These are phyloP conservation scores for Hylaeus anthracinus DNA, from an alignment of 1,140 invertebrate species.

Conservation along the genomic window DNA sequence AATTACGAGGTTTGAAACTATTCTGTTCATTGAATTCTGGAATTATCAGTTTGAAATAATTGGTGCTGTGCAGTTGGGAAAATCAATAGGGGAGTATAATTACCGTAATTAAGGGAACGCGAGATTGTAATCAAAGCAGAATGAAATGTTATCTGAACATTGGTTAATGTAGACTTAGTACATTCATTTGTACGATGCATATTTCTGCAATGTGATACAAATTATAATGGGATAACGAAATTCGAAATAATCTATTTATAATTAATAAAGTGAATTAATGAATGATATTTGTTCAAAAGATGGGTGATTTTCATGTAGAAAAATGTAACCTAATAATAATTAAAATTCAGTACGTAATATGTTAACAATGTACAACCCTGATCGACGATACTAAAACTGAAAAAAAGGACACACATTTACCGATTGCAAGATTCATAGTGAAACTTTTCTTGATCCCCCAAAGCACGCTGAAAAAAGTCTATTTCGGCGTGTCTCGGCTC, in stretches of 20 bases:
- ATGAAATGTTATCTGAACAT: background rate
- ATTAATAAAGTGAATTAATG: background rate
- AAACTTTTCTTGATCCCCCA: background rate
- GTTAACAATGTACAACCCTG: background rate
- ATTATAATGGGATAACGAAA: background rate
- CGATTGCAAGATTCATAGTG: background rate
- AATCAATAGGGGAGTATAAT: slow-evolving; percentile 25
- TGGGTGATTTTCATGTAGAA: background rate
- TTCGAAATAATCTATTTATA: too few relatives aligned
- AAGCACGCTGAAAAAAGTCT: background rate
- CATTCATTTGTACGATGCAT: background rate
- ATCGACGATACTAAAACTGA: background rate
- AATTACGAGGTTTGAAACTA: background rate
- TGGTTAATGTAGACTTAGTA: background rate
- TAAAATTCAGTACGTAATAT: too few relatives aligned
- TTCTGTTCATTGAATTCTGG: slow-evolving; percentile 13
- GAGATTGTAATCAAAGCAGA: slow-evolving; percentile 23
- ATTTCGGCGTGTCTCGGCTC: slow-evolving; percentile 4
- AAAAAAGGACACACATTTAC: background rate
- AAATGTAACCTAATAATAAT: background rate
- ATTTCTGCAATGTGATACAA: background rate
- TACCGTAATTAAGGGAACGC: slow-evolving; percentile 25
- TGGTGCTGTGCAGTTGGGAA: background rate
- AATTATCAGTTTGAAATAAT: slow-evolving; percentile 10
- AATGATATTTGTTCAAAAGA: background rate